Conservation (phyloP, 2,113 vertebrate species). For the Terrapene triunguis region DNA sequence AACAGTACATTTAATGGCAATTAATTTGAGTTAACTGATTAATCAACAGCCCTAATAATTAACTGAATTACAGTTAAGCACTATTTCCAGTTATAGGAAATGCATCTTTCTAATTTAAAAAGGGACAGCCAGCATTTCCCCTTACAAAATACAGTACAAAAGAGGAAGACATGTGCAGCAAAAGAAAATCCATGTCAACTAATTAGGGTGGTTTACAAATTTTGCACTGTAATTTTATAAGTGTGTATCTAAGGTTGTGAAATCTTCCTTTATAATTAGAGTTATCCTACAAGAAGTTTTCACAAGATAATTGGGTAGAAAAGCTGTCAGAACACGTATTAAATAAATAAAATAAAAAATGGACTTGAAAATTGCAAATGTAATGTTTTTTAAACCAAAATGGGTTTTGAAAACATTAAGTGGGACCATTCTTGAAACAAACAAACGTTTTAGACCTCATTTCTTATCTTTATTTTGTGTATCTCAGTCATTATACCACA, state of each 20-base stretch:
- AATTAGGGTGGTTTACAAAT: background rate
- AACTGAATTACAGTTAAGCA: background rate
- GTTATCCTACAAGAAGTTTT: background rate
- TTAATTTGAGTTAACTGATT: too few relatives aligned
- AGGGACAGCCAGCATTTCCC: background rate
- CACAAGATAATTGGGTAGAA: background rate
- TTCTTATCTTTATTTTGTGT: background rate
- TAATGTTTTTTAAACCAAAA: background rate
- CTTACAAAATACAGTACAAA: background rate
- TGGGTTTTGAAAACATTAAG: background rate
- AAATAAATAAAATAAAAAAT: background rate
- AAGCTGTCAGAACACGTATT: background rate
- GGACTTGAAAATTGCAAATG: background rate
- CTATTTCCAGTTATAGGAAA: background rate
- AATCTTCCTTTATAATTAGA: background rate
- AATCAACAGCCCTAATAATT: background rate
- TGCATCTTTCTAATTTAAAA: background rate
- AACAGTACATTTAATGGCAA: too few relatives aligned
- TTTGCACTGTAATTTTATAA: background rate
- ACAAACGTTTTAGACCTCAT: background rate
- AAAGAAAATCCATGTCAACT: background rate
- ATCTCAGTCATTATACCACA: too few relatives aligned
- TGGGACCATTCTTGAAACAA: background rate
- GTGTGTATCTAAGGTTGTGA: background rate
- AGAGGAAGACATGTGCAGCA: background rate